Evolutionary conservation across 2,797 vertebrate genomes (phyloP).

Genomic region (Enteromius afrohamiltoni): DNA sequence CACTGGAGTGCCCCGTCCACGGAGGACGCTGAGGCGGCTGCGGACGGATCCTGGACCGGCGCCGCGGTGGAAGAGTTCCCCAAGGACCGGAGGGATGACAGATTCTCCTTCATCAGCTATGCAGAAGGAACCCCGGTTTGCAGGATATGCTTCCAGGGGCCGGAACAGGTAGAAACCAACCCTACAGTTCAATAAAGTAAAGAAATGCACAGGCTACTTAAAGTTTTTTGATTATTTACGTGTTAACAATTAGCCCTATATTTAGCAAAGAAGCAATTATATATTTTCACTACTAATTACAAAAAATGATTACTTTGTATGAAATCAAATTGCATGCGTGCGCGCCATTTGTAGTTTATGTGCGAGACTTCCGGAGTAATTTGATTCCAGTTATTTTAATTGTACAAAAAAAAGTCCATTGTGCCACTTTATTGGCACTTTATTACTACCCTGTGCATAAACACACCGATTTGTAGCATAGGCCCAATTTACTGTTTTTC

Average conservation of each 20-base stretch:
- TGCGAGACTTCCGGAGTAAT: neutral
- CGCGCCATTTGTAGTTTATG: neutral
- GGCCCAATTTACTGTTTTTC: neutral
- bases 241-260: too few species aligned
- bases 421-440: neutral
- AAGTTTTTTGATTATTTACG: too few species aligned
- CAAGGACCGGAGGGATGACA: slow-evolving; percentile 90
- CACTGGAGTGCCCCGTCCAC: slow-evolving; percentile 76
- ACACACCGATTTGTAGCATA: neutral
- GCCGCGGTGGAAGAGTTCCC: slow-evolving; percentile 85
- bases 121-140: slow-evolving; percentile 95
- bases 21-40: slow-evolving; percentile 73
- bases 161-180: slow-evolving; percentile 88
- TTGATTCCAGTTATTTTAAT: neutral
- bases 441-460: neutral
- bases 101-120: slow-evolving; percentile 93
- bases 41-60: slow-evolving; percentile 78
- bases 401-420: neutral
- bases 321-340: too few species aligned
- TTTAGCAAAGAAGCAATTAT: too few species aligned
- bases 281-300: too few species aligned
- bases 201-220: neutral
- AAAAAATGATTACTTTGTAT: too few species aligned
- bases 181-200: neutral
- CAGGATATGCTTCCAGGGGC: slow-evolving; percentile 99